phyloP scores from a whole-genome alignment of 1,140 invertebrate species.

The Formica selysi region DNA sequence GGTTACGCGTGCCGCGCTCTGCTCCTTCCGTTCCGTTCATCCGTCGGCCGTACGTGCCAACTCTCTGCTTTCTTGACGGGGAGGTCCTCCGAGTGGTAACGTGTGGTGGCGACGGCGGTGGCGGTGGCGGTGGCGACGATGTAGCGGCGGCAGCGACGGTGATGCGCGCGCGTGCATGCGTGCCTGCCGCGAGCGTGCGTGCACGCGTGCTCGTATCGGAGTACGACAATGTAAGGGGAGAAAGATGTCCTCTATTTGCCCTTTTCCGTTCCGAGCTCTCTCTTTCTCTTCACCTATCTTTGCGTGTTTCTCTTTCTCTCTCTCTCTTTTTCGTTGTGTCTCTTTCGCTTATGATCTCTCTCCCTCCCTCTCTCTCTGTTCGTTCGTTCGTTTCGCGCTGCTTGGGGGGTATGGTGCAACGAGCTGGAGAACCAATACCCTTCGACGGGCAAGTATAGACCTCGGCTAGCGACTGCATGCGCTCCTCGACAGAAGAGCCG shows the following conservation, averaged over 20 bases:
- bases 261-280: constrained; percentile 51
- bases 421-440: constrained; percentile 78
- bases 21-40: constrained; percentile 53
- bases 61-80: constrained; percentile 56
- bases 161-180: constrained; percentile 53
- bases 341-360: not conserved
- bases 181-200: constrained; percentile 53
- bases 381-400: constrained; percentile 35
- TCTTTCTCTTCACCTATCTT: constrained; percentile 1
- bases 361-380: constrained; percentile 51
- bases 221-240: constrained; percentile 35
- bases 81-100: constrained; percentile 50
- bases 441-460: constrained; percentile 84
- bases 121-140: constrained; percentile 13
- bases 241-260: constrained; percentile 40
- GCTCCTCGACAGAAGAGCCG: constrained; percentile 81
- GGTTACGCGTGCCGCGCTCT: constrained; percentile 42
- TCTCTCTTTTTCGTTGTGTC: not conserved
- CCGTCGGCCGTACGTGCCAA: constrained; percentile 47
- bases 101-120: constrained; percentile 20
- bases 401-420: constrained; percentile 70
- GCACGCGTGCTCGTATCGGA: constrained; percentile 57
- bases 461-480: constrained; percentile 84
- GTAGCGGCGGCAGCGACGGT: constrained; percentile 25
- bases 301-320: not conserved